Evolutionary conservation across 2,113 vertebrate genomes (phyloP).

Genomic region (Serilophus lunatus): DNA sequence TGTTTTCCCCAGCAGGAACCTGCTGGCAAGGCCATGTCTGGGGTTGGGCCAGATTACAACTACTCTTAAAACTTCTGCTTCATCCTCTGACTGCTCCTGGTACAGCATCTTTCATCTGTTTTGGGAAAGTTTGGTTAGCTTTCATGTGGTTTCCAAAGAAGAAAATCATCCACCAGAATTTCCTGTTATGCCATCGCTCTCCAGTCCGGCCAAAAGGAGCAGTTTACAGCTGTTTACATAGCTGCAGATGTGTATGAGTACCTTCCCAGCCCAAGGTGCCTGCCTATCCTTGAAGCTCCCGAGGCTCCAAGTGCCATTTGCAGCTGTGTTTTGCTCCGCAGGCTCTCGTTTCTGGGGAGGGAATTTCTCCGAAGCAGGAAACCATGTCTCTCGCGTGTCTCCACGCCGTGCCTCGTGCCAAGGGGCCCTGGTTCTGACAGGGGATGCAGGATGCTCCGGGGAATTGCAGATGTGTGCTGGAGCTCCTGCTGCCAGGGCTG

Average conservation of each 20-base stretch:
- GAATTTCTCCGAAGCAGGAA: constrained; percentile 49
- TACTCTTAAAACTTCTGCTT: not conserved
- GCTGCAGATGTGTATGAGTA: constrained; percentile 54
- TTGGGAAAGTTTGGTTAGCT: constrained; percentile 63
- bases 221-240: constrained; percentile 65
- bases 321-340: constrained; percentile 60
- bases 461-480: not conserved
- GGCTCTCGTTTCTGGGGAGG: constrained; percentile 44
- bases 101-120: constrained; percentile 59
- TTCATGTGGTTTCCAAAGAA: constrained; percentile 63
- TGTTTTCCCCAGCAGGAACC: not conserved
- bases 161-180: constrained; percentile 63
- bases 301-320: constrained; percentile 27
- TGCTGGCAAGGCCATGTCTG: not conserved
- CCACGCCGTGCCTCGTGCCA: not conserved
- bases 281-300: constrained; percentile 46
- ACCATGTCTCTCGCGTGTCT: constrained; percentile 27
- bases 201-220: constrained; percentile 34
- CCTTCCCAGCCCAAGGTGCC: constrained; percentile 62
- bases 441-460: not conserved
- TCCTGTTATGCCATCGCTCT: constrained; percentile 64
- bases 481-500: not conserved
- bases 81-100: constrained; percentile 8
- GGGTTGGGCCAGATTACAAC: not conserved
- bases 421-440: not conserved